A percentile compares a stretch with the other conserved stretches of the same genome.
Evolutionary conservation across 2,888 invertebrate species (phyloP).

Genomic region (Hoplodrina ambigua): DNA sequence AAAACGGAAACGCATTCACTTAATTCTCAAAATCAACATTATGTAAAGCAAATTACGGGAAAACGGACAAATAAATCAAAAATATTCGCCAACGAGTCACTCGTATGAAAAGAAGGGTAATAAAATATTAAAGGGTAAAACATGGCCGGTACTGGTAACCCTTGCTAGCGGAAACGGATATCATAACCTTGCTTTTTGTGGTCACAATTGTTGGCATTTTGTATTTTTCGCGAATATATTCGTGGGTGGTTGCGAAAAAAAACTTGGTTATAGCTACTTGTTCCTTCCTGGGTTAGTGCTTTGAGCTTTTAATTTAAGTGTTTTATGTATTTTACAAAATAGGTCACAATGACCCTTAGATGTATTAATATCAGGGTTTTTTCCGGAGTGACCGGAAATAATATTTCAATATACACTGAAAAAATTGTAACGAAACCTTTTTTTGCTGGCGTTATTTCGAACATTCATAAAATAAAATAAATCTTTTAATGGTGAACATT

Average conservation of each 20-base stretch:
- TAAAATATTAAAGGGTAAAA: constrained; percentile 75
- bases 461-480: no score
- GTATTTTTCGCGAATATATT: constrained; percentile 65
- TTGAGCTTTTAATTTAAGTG: constrained; percentile 8
- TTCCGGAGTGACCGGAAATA: neutral
- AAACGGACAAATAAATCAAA: constrained; percentile 63
- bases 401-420: neutral
- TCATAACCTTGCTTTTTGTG: constrained; percentile 76
- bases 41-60: constrained; percentile 64
- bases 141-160: constrained; percentile 70
- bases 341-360: neutral
- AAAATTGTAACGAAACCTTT: neutral
- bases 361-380: neutral
- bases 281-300: constrained; percentile 40
- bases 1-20: constrained; percentile 57
- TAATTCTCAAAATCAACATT: constrained; percentile 63
- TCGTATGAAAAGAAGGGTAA: constrained; percentile 64
- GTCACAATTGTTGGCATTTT: constrained; percentile 67
- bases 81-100: constrained; percentile 61
- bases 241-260: constrained; percentile 47
- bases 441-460: neutral
- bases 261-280: constrained; percentile 36
- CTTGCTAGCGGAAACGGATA: constrained; percentile 74
- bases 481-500: no score
- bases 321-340: neutral